Evolutionary conservation across 2,113 vertebrate species (phyloP), one percentile per base, ranked within the genome.

Genomic region (Grammomys dolichurus): DNA sequence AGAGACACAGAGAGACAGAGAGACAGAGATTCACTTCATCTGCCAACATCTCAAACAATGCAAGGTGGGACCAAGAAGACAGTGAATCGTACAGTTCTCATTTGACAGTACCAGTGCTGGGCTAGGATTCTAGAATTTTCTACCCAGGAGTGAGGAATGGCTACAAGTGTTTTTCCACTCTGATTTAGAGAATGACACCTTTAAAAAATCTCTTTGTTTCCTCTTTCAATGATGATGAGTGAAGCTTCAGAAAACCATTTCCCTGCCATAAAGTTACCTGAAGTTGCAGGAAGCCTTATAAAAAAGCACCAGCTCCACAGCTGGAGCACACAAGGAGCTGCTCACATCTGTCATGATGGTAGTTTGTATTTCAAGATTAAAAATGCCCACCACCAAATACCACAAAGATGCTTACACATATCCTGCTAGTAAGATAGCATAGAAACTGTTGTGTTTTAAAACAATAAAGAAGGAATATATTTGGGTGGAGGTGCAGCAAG

Each of bases 301-400:
- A 56, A 76, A 82, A 48, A 73, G 10, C 36, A 43, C 24, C 7
- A 43, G 10, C 31, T 46, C 16, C 8, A n/a, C 90, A 78, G 67
- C 86, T 95, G 91, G 77, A 81, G 46, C 73, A 93, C 17, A 40
- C 0, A 75, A 6, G 26, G 22, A 85, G 40, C 58, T 40, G 2
- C 78, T 93, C 14, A 63, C 1, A 54, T 10, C 7, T 58, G 16
- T 80, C 54, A 67, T 43, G 70, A n/a, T 60, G 78, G 28, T 80
- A 82, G 58, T 94, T 95, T 87, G 22, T 73, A 60, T 93, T 96
- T 94, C 93, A 92, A 90, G 87, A 90, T 36, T 80, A 36, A 89
- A 93, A 75, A 40, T 40, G 36, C 14, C 1, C 10, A n/a, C 73
- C 11, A 48, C 40, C 4, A 60, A 91, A 90, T 28, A 0, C 2